Percentiles rank a stretch among this genome's conserved stretches.
These are phyloP conservation scores for Chrysochloris asiatica DNA, from an alignment of 2,113 vertebrate genomes.

Conservation along the genomic window DNA sequence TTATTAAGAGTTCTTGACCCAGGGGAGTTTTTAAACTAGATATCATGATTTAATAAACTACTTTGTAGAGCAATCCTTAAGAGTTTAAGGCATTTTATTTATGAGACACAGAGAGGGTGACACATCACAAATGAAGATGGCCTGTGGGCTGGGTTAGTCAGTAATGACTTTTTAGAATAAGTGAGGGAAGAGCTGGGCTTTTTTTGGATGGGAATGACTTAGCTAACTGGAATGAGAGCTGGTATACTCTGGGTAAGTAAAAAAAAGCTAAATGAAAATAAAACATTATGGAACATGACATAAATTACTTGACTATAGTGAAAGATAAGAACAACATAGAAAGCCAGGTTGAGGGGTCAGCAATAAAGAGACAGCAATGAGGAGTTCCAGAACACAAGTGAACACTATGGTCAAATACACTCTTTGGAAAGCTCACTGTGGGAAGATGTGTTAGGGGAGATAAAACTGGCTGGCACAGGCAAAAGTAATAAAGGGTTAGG, in stretches of 20 bases:
- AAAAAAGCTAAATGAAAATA: background rate
- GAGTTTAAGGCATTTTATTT: conserved; percentile 32
- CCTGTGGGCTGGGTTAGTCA: too few relatives aligned
- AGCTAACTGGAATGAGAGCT: background rate
- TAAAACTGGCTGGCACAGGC: too few relatives aligned
- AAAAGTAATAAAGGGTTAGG: background rate
- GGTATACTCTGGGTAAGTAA: background rate
- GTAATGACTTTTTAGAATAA: background rate
- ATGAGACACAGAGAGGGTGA: conserved; percentile 21
- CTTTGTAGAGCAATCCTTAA: background rate
- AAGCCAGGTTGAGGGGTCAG: background rate
- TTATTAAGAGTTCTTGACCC: background rate
- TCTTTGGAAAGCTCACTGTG: background rate
- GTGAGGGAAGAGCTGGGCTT: background rate
- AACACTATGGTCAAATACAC: background rate
- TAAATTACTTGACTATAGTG: background rate
- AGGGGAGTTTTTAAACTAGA: background rate
- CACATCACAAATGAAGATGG: background rate
- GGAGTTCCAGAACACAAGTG: background rate
- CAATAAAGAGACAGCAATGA: background rate
- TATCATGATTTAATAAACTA: conserved; percentile 14
- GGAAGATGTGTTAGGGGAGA: background rate
- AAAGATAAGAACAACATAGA: background rate
- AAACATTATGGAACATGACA: background rate
- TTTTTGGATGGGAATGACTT: background rate